Conservation (phyloP, 1,140 invertebrate genomes). For the Zaprionus tsacasi region DNA sequence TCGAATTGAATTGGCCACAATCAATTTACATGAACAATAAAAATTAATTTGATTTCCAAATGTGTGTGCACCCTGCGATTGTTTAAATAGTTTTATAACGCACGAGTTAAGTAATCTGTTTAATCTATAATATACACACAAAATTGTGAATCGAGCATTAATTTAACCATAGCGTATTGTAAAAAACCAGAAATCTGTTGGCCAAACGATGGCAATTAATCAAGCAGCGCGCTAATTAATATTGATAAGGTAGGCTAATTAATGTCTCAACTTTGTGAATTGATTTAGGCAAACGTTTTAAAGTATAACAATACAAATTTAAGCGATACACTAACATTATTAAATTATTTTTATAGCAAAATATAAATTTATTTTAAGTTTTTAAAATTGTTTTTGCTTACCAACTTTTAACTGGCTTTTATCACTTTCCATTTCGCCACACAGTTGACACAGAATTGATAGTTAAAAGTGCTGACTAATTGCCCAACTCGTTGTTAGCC, state of each 20-base stretch:
- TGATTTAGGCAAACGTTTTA: neutral
- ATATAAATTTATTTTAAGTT: no score
- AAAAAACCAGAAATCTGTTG: neutral
- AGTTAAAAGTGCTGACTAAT: conserved; percentile 5
- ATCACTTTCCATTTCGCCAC: neutral
- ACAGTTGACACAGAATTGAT: conserved; percentile 38
- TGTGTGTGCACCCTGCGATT: neutral
- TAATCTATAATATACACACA: conserved; percentile 13
- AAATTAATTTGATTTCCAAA: conserved; percentile 21
- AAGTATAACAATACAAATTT: neutral
- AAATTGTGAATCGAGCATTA: neutral
- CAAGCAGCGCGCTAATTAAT: conserved; percentile 6
- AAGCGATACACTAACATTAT: neutral
- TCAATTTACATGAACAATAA: conserved; percentile 25
- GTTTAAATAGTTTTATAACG: conserved; percentile 21
- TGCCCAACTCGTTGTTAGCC: conserved; percentile 1
- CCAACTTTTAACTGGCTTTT: neutral
- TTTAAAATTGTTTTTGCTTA: no score
- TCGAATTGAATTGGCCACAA: conserved; percentile 16
- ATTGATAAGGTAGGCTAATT: neutral
- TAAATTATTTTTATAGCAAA: no score
- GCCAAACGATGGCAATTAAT: conserved; percentile 22
- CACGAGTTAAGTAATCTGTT: conserved; percentile 19
- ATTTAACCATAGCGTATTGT: conserved; percentile 2
- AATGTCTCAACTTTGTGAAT: conserved; percentile 2